Conservation (phyloP, 2,797 vertebrate species). For the Epinephelus malabaricus region DNA sequence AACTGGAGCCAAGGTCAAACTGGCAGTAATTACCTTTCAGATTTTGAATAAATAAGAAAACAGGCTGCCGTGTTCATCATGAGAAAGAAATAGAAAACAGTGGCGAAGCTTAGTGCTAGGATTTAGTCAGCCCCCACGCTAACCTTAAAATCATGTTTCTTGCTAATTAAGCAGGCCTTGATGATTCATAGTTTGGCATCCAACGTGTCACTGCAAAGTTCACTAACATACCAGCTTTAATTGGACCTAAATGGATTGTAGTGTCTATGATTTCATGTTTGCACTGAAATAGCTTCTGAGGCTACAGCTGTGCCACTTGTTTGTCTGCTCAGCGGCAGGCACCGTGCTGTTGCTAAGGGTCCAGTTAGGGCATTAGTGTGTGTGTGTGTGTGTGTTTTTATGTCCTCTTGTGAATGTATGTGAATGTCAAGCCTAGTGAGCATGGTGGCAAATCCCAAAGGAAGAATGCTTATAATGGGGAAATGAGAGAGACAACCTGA, state of each 20-base stretch:
- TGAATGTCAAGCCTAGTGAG: conserved; percentile 76
- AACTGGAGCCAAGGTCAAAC: conserved; percentile 60
- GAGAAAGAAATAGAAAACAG: conserved; percentile 37
- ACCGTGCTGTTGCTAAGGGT: conserved; percentile 69
- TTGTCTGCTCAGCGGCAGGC: conserved; percentile 53
- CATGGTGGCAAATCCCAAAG: conserved; percentile 70
- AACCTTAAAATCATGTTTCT: conserved; percentile 66
- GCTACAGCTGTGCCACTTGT: conserved; percentile 63
- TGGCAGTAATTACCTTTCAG: conserved; percentile 66
- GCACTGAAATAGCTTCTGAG: conserved; percentile 50
- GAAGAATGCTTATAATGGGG: conserved; percentile 80
- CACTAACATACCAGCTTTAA: conserved; percentile 75
- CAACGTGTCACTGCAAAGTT: conserved; percentile 71
- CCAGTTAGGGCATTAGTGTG: conserved; percentile 39
- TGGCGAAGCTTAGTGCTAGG: conserved; percentile 38
- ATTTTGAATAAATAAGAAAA: conserved; percentile 65
- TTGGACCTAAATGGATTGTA: conserved; percentile 72
- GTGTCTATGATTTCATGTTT: conserved; percentile 56
- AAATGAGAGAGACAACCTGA: conserved; percentile 78
- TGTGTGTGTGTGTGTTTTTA: conserved; percentile 27
- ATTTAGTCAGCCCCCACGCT: conserved; percentile 54
- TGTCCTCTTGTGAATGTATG: conserved; percentile 59
- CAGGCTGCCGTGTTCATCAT: conserved; percentile 28
- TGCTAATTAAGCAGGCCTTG: conserved; percentile 78
- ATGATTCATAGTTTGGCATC: conserved; percentile 72